Base-by-base conservation (phyloP, 2,888 invertebrate genomes). In the Spisula solida region DNA sequence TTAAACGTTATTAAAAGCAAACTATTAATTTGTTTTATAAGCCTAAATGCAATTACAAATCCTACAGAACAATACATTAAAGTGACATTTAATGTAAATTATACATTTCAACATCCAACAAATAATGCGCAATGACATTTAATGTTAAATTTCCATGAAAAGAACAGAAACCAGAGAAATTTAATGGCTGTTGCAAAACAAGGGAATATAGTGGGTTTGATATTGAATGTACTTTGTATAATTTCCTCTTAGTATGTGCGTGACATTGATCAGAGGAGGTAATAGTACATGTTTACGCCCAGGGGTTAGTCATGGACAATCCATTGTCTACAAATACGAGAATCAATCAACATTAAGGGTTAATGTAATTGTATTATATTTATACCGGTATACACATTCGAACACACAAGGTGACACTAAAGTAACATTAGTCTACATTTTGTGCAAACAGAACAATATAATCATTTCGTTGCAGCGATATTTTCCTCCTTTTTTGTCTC, bases 181-280 rank as follows among this genome's bases (percentile, higher is more conserved):
- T 66, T 25, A 25, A 25, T 25, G 10, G 6, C 5, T n/a, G 25
- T 12, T n/a, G 20, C n/a, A 8, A 0, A 66, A n/a, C 25, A 66
- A 66, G 8, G 5, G 60, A 66, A 25, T 25, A 66, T 25, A 25
- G n/a, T 66, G n/a, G 20, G 25, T 66, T 66, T 66, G 60, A 25
- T 6, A 66, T 25, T 25, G 60, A 66, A 4, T 10, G 60, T 66
- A 66, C 25, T 66, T 66, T 25, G 18, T 75, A 18, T 75, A 34
- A 75, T 75, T 75, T 75, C 75, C 75, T 34, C 6, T 75, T 75
- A 31, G 31, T 75, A 34, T 75, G 75, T 75, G 18, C 14, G 16
- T 75, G 75, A 31, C 75, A 75, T 75, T 75, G 34, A 75, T 34
- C 25, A 75, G 18, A 34, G 14, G 16, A 16, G 18, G 25, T 34